Evolutionary conservation across 2,113 vertebrate species (phyloP), one percentile per base, ranked within the genome.

Genomic region (Myxocyprinus asiaticus): DNA sequence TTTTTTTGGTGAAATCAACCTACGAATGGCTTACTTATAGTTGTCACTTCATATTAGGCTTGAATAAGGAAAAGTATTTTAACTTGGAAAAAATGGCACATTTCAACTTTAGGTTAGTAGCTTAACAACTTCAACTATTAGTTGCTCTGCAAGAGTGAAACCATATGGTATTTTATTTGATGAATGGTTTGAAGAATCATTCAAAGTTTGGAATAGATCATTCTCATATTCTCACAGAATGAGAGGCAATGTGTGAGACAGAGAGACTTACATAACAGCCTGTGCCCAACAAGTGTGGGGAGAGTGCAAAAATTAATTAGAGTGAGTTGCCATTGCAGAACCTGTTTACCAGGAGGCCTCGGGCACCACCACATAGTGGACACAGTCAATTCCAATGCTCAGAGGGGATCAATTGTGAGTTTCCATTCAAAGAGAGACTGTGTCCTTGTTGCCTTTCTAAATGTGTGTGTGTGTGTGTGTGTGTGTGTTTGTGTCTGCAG

Each of bases 401-500:
- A 48, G 4, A 53, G 43, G 10, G 12, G 66, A 76, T 80, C 82
- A 59, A 51, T 67, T 58, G 50, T 77, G 50, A 61, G 59, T 74
- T 82, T 82, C 59, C 47, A 59, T 71, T 61, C 67, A 62, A 15
- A 61, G 55, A 56, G 43, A 75, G 59, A 65, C 43, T 12, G 45
- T 33, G 22, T 33, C 22, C 22, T 33, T 47, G 53, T 71, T 79
- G 59, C 9, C n/a, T n/a, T 78, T 56, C 55, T 74, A 68, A 74
- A 14, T 51, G 22, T 50, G 15, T 67, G 63, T 82, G 67, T 72
- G 58, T 72, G 59, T 73, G 61, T 77, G 17, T 77, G 67, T 33
- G 22, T 33, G 1, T 33, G 22, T 33, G 22, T 33, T 33, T 33
- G 22, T 72, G 44, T 85, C 68, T 50, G 0, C 91, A 99, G 97